Evolutionary conservation across 2,888 invertebrate species (phyloP), one percentile per base, ranked within the genome.

Genomic region (Nesidiocoris tenuis): DNA sequence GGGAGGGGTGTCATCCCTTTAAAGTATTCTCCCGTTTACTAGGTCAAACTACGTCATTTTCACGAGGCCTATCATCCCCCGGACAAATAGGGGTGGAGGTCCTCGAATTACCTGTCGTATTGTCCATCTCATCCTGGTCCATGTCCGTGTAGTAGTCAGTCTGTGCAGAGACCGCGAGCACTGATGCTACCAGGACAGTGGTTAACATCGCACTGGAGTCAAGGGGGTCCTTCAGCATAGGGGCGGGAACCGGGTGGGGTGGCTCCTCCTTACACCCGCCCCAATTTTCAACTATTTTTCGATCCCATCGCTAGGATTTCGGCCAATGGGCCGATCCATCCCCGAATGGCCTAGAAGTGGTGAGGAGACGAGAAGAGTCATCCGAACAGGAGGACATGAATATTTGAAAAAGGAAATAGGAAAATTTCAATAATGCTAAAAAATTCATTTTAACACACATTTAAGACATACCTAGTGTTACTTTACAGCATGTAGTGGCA

Each of bases 181-280:
- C 76, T 23, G 76, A 77, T 55, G 75, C 76, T 71, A 78, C 77
- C 61, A 77, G 68, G 59, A 78, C 72, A 68, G 76, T 56, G 71
- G 77, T 77, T 76, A 78, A 74, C 78, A 78, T 78, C 78, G 63
- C 78, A 78, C 78, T 78, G 78, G 64, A 61, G 72, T 17, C 25
- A n/a, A n/a, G n/a, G n/a, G n/a, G n/a, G n/a, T n/a, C n/a, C n/a
- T 18, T 59, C 5, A n/a, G 17, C 39, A 7, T 39, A 12, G 39
- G 39, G 39, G 39, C 39, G 39, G 39, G 39, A 12, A 39, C 3
- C 5, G 5, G 39, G 12, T 39, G 39, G 12, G 39, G 39, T 12
- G 39, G 39, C 39, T 7, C 59, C 59, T n/a, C n/a, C 18, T 59
- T 59, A n/a, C 59, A 18, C 59, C 17, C 59, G 17, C 59, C 59